Percentiles rank a stretch among this genome's conserved stretches.
These are phyloP conservation scores for Folsomia candida DNA, from an alignment of 2,888 invertebrate genomes.

Conservation along the genomic window DNA sequence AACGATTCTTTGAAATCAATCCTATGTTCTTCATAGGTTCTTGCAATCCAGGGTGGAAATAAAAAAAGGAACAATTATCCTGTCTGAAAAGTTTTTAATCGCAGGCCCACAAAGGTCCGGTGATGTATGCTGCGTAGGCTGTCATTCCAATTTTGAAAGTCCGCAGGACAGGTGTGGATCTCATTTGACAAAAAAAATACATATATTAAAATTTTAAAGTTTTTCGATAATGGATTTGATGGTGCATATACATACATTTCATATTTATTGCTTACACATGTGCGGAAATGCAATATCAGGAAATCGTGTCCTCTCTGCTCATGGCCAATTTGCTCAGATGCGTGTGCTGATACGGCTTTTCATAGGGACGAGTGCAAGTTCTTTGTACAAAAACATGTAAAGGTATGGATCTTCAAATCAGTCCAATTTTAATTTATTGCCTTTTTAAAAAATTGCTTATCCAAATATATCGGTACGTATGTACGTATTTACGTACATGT, in stretches of 20 bases:
- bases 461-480: no score
- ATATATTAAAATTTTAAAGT: not conserved
- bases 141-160: constrained; percentile 53
- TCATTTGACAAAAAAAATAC: no score
- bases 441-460: no score
- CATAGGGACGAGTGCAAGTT: constrained; percentile 49
- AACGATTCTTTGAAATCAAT: not conserved
- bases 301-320: constrained; percentile 45
- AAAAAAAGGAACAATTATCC: constrained; percentile 40
- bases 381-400: constrained; percentile 40
- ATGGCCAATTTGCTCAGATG: constrained; percentile 51
- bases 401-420: no score
- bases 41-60: constrained; percentile 37
- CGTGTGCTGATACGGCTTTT: constrained; percentile 49
- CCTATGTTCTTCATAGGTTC: constrained; percentile 23
- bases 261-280: constrained; percentile 3
- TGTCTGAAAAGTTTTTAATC: constrained; percentile 51
- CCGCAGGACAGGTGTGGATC: constrained; percentile 51
- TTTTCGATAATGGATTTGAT: not conserved
- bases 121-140: constrained; percentile 51
- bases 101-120: constrained; percentile 49
- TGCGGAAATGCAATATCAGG: not conserved
- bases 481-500: no score
- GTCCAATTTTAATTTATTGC: no score
- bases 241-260: not conserved